A percentile compares a stretch with the other conserved stretches of the same genome.
These are phyloP conservation scores for Macaria liturata DNA, from an alignment of 2,888 invertebrate genomes.

Conservation along the genomic window DNA sequence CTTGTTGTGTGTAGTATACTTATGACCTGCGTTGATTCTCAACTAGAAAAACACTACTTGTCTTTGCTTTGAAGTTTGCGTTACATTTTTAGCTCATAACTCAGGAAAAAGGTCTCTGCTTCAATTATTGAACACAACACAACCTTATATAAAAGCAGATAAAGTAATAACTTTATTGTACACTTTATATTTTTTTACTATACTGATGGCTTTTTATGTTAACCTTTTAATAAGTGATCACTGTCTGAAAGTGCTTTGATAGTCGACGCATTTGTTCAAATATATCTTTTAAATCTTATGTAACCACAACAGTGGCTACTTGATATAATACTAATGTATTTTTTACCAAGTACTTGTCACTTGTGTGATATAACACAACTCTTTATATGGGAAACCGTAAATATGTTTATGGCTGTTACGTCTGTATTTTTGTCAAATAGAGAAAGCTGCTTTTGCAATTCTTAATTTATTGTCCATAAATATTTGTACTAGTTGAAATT, in stretches of 20 bases:
- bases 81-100: no score
- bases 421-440: slow-evolving; percentile 27
- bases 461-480: slow-evolving; percentile 6
- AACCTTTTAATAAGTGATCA: no score
- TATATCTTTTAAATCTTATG: slow-evolving; percentile 4
- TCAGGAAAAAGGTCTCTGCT: no score
- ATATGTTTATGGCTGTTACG: slow-evolving; percentile 26
- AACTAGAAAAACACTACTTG: slow-evolving; percentile 9
- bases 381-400: slow-evolving; percentile 30
- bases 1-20: slow-evolving; percentile 8
- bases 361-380: slow-evolving; percentile 32
- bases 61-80: background rate
- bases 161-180: no score
- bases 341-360: slow-evolving; percentile 9
- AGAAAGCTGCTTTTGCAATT: slow-evolving; percentile 31
- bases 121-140: no score
- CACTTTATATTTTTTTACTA: no score
- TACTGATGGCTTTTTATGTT: no score
- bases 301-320: slow-evolving; percentile 5
- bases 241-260: no score
- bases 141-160: no score
- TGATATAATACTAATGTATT: slow-evolving; percentile 2
- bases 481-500: slow-evolving; percentile 2
- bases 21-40: slow-evolving; percentile 9
- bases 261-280: no score